Conservation (phyloP, 1,140 invertebrate species). For the Chrysopa pallens region DNA sequence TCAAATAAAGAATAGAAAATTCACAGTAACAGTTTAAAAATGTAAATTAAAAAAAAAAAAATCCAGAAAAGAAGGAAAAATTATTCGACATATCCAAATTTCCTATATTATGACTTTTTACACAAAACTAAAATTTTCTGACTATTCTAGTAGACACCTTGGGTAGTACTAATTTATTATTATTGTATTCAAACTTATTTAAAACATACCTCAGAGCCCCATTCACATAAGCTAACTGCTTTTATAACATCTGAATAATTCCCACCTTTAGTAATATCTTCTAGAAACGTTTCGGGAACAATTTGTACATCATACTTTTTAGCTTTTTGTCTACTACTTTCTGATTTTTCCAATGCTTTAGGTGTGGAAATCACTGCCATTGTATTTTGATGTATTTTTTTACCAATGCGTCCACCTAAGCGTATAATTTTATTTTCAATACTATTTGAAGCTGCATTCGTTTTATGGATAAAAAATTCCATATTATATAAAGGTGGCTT, state of each 20-base stretch:
- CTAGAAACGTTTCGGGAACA: conserved; percentile 60
- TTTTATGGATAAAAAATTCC: conserved; percentile 54
- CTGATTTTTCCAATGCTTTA: conserved; percentile 49
- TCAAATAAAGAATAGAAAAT: too few relatives aligned
- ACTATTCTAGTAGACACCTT: too few relatives aligned
- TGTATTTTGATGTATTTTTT: conserved; percentile 37
- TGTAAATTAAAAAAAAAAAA: too few relatives aligned
- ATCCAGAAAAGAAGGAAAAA: too few relatives aligned
- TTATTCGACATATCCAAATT: too few relatives aligned
- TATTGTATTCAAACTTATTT: neutral
- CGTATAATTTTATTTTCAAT: conserved; percentile 49
- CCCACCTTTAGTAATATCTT: conserved; percentile 37
- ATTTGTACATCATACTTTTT: conserved; percentile 57
- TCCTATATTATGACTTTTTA: too few relatives aligned
- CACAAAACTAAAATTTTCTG: too few relatives aligned
- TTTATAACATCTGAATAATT: conserved; percentile 41
- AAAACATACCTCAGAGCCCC: conserved; percentile 57
- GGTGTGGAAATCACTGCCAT: conserved; percentile 58
- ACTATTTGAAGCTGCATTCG: conserved; percentile 34
- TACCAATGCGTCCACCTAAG: conserved; percentile 55
- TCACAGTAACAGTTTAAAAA: too few relatives aligned
- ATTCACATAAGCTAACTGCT: conserved; percentile 56
- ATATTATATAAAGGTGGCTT: conserved; percentile 56
- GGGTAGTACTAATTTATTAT: too few relatives aligned
- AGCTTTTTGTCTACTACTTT: conserved; percentile 43